phyloP scores from a whole-genome alignment of 2,113 vertebrate species.

The Psittacula cyanocephala region DNA sequence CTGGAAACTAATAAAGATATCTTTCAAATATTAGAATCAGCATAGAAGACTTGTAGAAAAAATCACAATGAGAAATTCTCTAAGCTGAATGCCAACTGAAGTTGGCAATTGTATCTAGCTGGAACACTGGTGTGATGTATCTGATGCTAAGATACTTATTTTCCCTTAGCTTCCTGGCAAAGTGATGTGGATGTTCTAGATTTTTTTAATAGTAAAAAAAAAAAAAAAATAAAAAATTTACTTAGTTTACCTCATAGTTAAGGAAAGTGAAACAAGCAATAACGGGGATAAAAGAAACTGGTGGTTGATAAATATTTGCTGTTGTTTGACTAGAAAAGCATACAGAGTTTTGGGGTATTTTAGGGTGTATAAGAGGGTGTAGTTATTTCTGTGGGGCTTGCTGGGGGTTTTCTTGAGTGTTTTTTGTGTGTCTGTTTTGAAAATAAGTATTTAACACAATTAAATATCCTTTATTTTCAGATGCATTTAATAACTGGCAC shows the following conservation, averaged over 20 bases:
- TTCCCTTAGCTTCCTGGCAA: not conserved
- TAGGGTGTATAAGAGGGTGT: accelerated
- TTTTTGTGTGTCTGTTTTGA: not conserved
- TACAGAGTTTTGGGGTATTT: accelerated
- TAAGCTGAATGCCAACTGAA: not conserved
- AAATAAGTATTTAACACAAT: not conserved
- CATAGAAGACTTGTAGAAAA: not conserved
- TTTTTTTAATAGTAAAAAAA: not conserved
- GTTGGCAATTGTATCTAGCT: not conserved
- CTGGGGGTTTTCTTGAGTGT: not conserved
- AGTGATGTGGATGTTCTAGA: not conserved
- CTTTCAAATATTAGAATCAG: not conserved
- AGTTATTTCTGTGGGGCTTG: not conserved
- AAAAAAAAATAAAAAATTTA: not conserved
- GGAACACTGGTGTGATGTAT: not conserved
- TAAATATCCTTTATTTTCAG: not conserved
- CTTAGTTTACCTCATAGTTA: not conserved
- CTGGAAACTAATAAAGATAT: not conserved
- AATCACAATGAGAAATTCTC: not conserved
- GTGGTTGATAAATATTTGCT: not conserved
- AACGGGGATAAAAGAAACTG: not conserved
- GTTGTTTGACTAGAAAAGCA: not conserved
- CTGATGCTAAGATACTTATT: not conserved
- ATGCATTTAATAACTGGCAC: not conserved
- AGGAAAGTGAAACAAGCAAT: not conserved